phyloP scores from a whole-genome alignment of 2,113 vertebrate species.

The Pyxicephalus adspersus region DNA sequence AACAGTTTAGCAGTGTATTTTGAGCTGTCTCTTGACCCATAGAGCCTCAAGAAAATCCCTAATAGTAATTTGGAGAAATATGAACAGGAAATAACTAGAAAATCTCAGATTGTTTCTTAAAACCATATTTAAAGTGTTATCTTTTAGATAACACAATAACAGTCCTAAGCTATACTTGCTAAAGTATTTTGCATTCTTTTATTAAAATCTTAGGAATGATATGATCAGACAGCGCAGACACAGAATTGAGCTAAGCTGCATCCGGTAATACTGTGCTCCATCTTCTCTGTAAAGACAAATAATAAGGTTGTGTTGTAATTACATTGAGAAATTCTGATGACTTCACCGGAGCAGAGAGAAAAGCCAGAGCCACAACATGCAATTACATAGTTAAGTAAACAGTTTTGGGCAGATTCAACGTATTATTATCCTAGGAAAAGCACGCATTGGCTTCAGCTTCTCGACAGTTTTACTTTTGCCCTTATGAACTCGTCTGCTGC shows the following conservation, averaged over 20 bases:
- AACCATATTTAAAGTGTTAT: too few species aligned
- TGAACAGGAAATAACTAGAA: not conserved
- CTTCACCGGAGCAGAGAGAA: constrained; percentile 44
- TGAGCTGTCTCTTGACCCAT: too few species aligned
- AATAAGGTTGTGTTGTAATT: constrained; percentile 41
- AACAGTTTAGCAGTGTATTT: too few species aligned
- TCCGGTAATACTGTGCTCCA: not conserved
- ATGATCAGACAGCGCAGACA: not conserved
- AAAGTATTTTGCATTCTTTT: constrained; percentile 23
- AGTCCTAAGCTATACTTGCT: not conserved
- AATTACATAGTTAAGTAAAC: constrained; percentile 51
- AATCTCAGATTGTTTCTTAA: too few species aligned
- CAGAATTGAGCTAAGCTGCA: not conserved
- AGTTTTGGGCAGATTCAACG: constrained; percentile 40
- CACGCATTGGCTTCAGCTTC: constrained; percentile 11
- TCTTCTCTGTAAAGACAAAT: constrained; percentile 15
- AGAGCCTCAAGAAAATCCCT: too few species aligned
- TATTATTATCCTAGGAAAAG: constrained; percentile 33
- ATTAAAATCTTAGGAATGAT: not conserved
- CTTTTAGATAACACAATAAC: not conserved
- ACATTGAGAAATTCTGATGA: constrained; percentile 48
- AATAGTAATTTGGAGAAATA: not conserved
- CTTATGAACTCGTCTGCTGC: constrained; percentile 31
- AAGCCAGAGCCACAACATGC: constrained; percentile 52
- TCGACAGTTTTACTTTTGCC: constrained; percentile 6